Evolutionary conservation across 2,113 vertebrate species (phyloP).

Genomic region (Orientallactaga bullata): DNA sequence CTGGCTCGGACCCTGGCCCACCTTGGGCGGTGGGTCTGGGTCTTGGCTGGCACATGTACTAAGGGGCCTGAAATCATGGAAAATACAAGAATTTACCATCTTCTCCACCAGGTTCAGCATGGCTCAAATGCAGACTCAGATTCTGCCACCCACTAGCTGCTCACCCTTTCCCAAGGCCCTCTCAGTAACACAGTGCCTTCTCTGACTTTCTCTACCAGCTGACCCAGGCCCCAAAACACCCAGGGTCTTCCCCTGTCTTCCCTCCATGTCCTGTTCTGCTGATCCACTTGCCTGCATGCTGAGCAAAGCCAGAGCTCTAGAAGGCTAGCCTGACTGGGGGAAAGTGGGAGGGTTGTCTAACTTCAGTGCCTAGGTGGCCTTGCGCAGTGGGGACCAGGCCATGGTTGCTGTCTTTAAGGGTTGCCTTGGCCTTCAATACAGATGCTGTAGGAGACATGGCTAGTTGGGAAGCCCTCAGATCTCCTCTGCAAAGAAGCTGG

Average conservation of each 20-base stretch:
- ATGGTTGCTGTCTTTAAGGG: not conserved
- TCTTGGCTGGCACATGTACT: conserved; percentile 55
- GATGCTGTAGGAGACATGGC: not conserved
- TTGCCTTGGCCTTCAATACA: not conserved
- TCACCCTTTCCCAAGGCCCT: not conserved
- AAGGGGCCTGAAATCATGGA: conserved; percentile 76
- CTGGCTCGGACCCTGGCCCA: conserved; percentile 68
- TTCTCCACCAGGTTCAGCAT: conserved; percentile 48
- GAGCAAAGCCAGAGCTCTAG: not conserved
- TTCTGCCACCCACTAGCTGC: not conserved
- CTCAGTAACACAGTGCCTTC: not conserved
- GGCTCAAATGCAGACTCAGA: not conserved
- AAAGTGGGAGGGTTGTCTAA: not conserved
- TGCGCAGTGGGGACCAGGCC: not conserved
- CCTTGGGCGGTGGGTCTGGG: conserved; percentile 75
- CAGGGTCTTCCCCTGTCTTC: not conserved
- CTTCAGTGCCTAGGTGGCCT: not conserved
- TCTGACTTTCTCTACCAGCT: not conserved
- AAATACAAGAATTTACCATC: conserved; percentile 62
- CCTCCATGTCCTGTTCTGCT: not conserved
- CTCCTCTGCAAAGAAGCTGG: not conserved
- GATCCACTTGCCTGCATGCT: accelerated
- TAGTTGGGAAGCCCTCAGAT: too few relatives aligned
- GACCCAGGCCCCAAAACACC: not conserved
- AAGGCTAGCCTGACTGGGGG: not conserved